Conservation (phyloP, 53 echinoderm and acorn worm genomes). For the Astropecten irregularis region DNA sequence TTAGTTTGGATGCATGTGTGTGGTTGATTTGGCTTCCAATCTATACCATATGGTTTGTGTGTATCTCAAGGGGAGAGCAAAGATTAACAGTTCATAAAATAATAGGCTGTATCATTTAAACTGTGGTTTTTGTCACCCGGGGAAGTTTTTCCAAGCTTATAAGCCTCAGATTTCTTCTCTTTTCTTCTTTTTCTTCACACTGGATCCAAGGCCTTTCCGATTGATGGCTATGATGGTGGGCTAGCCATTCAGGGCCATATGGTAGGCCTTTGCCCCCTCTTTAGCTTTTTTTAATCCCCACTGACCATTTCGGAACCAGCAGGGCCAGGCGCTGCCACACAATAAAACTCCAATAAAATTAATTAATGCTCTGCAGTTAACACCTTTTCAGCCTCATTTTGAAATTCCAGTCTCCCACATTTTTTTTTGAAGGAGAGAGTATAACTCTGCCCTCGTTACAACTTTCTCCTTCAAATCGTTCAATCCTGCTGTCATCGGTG, state of each 20-base stretch:
- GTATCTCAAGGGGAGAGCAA: not conserved
- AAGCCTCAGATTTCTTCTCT: not conserved
- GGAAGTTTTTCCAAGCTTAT: too few species aligned
- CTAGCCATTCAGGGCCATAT: constrained; percentile 5
- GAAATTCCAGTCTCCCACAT: too few species aligned
- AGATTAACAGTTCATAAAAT: constrained; percentile 6
- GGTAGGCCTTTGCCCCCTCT: not conserved
- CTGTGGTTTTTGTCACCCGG: not conserved
- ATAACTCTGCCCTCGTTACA: too few species aligned
- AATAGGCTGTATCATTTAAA: not conserved
- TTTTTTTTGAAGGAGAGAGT: too few species aligned
- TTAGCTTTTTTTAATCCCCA: too few species aligned
- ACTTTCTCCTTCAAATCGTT: too few species aligned
- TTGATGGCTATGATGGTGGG: constrained; percentile 28
- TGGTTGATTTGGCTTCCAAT: too few species aligned
- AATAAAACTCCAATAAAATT: not conserved
- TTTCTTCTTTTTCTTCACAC: too few species aligned
- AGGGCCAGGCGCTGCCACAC: not conserved
- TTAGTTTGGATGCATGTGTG: too few species aligned
- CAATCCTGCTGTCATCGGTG: constrained; percentile 12
- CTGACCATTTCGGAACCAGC: not conserved
- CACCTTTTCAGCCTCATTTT: too few species aligned
- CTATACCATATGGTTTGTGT: too few species aligned
- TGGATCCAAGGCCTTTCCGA: too few species aligned
- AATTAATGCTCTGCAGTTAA: constrained; percentile 36